Percentiles rank a stretch among this genome's conserved stretches.
phyloP scores from a whole-genome alignment of 2,797 vertebrate genomes.

The Psittacula echo region DNA sequence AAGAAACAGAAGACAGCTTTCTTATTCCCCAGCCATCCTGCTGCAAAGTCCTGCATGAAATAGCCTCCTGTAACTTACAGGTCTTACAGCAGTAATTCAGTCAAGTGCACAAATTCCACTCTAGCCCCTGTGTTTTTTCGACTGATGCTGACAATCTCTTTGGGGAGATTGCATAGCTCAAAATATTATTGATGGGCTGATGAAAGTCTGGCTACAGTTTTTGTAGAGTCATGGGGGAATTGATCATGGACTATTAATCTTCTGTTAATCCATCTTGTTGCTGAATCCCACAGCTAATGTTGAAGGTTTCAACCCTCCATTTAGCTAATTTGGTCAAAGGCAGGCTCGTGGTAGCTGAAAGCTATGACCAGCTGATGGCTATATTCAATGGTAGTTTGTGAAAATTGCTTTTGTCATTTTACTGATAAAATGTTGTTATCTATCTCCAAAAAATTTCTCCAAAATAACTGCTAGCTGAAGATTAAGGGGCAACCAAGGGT shows the following conservation, averaged over 20 bases:
- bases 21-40: neutral
- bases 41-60: neutral
- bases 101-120: neutral
- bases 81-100: neutral
- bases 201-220: neutral
- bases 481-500: neutral
- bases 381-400: neutral
- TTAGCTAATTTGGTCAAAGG: neutral
- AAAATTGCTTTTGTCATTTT: neutral
- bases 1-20: neutral
- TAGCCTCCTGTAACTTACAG: neutral
- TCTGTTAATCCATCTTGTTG: neutral
- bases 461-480: neutral
- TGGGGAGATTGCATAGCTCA: neutral
- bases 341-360: neutral
- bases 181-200: neutral
- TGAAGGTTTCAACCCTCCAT: neutral
- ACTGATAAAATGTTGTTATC: neutral
- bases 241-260: neutral
- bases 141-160: neutral
- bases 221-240: neutral
- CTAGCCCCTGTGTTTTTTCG: neutral
- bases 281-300: neutral
- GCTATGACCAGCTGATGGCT: neutral
- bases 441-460: neutral